Evolutionary conservation across 1,140 invertebrate genomes (phyloP), one percentile per base, ranked within the genome.

Genomic region (Leptinotarsa texana): DNA sequence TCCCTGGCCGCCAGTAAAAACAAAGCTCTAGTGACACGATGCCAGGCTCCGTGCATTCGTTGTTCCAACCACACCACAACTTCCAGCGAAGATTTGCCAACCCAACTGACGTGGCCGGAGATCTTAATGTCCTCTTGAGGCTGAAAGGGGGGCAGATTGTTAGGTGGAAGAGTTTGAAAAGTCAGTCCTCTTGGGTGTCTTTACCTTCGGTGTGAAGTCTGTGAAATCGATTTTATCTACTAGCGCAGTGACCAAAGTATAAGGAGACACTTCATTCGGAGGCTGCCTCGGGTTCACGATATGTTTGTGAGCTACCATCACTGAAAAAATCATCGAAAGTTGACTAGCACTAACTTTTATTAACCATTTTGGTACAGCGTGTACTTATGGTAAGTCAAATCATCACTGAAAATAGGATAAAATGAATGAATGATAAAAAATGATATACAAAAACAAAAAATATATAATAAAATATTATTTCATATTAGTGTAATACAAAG

Each of bases 21-120:
- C 33, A 90, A 83, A 0, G 93, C 93, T 66, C 89, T 87, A 0
- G 93, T 90, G 6, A 94, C 84, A n/a, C n/a, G n/a, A n/a, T n/a
- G n/a, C n/a, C n/a, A 92, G 21, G 80, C 79, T 13, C 87, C 88
- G 68, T 87, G 82, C 71, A 89, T 86, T 15, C 89, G 78, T 84
- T 95, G 93, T 77, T 93, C 90, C 17, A 95, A 80, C 86, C 89
- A 89, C 73, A 95, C 90, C 1, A 90, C 89, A 17, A 91, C 88
- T 84, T 95, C 94, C 78, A 94, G 88, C 0, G 93, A 93, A 15
- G 92, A 90, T 73, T 83, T 89, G 2, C 94, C 93, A 11, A 92
- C 92, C 91, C 92, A 94, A 11, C 91, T 92, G 1, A 94, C 92
- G 82, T 93, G 90, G 1, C 94, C 94, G n/a, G n/a, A n/a, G n/a